Base-by-base conservation (phyloP, 2,888 invertebrate species). In the Spialia ferax region DNA sequence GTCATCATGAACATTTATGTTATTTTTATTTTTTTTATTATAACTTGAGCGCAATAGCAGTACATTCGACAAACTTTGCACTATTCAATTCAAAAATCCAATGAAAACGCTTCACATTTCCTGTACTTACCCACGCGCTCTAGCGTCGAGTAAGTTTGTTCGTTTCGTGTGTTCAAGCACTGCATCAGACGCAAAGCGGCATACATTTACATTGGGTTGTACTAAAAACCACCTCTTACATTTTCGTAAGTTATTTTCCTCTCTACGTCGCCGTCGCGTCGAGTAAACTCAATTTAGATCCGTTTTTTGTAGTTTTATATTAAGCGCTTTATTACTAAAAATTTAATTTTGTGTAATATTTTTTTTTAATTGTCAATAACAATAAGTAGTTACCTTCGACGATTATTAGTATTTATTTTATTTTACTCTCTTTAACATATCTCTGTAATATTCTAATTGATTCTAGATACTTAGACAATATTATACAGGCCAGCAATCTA, bases 81-180 rank as follows among this genome's bases (percentile, higher is more conserved):
- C 42, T n/a, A n/a, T n/a, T 13, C 8, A 7, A 29, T 29, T 32
- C 8, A 45, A 18, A n/a, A 45, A 45, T 10, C 45, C 18, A 45
- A 45, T 45, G 18, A 45, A 45, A 45, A 18, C 18, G 45, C 6
- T 45, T 45, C 15, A 45, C 18, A n/a, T 18, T 45, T 45, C 45
- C 45, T 18, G 45, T 18, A 45, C 8, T 15, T 42, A 42, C n/a
- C 45, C 42, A 18, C 18, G 18, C 45, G 15, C n/a, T 18, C 18
- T 45, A 18, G 18, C 45, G 18, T 18, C 18, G 18, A 45, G 32
- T 15, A 32, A 56, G 15, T 38, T 42, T 59, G 42, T 57, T 57
- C 32, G 56, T 59, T 59, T 59, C 59, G 38, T 59, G 35, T 42
- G 38, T 59, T 59, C 42, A 35, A 59, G 57, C 22, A 42, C 23